Base-by-base conservation (phyloP, 1,140 invertebrate species). In the Anagrus nilaparvatae region DNA sequence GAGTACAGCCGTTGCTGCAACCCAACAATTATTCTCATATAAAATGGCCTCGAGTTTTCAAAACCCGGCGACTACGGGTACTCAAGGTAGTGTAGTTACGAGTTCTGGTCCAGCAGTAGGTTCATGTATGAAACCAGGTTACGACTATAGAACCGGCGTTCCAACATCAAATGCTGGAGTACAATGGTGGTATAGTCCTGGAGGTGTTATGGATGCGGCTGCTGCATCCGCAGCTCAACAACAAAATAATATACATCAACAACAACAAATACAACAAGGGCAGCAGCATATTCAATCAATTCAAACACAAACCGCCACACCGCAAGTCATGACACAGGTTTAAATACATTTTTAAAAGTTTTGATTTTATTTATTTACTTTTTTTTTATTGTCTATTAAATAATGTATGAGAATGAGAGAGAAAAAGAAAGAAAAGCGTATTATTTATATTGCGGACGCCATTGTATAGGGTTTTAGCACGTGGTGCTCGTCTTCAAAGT, bases 41-140 rank as follows among this genome's bases (percentile, higher is more conserved):
- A 87, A 86, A 73, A 84, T 86, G 82, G 79, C 82, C 58, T 79
- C 78, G 58, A 80, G 78, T 58, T 82, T 84, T 70, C 78, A 82
- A 49, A 82, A 80, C 59, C 76, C 75, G 56, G 71, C 71, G 47
- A 70, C 73, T 42, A 75, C 75, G 53, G 64, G 65, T 43, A 54
- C 56, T 35, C 64, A 44, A 65, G 63, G 46, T 36, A 63, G 63
- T 48, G 65, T 63, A 48, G 65, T 31, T 29, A 23, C 30, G n/a
- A 30, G 5, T 7, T 4, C 29, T 5, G 29, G 5, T 5, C 10
- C 29, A 8, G 29, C 66, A 47, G 66, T 61, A 34, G 60, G 63
- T 35, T 40, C 56, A 20, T 66, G 63, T 51, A 68, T 69, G 63
- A 61, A 67, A 51, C 58, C 57, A 40, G 62, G 64, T 37, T 79